These are phyloP conservation scores for Halcyon malimbica DNA, from an alignment of 2,113 vertebrate genomes.

Conservation along the genomic window DNA sequence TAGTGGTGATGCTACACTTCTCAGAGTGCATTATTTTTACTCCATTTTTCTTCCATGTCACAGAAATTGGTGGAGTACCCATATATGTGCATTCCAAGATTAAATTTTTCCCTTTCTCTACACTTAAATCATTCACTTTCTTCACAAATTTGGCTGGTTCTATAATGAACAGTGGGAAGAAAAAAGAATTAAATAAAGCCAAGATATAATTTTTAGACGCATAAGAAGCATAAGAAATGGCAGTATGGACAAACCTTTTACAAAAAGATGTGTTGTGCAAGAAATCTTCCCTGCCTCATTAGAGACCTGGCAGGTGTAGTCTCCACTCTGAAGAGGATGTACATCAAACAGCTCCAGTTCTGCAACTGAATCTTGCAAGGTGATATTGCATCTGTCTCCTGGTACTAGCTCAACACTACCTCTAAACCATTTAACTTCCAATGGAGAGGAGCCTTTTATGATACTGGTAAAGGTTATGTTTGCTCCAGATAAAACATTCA, in stretches of 20 bases:
- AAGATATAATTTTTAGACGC: background rate
- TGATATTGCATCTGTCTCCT: constrained; percentile 83
- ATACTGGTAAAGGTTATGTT: constrained; percentile 86
- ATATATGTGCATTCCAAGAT: constrained; percentile 87
- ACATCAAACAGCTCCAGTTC: constrained; percentile 87
- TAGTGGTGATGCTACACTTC: constrained; percentile 90
- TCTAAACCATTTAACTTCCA: constrained; percentile 94
- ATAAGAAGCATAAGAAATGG: background rate
- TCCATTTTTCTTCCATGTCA: constrained; percentile 92
- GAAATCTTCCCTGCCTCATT: constrained; percentile 93
- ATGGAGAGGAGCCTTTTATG: constrained; percentile 87
- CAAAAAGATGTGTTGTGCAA: constrained; percentile 85
- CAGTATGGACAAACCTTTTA: constrained; percentile 88
- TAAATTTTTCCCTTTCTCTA: constrained; percentile 88
- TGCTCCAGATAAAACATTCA: constrained; percentile 88
- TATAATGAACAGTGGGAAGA: constrained; percentile 54
- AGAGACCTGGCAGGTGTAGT: constrained; percentile 92
- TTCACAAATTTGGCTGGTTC: constrained; percentile 94
- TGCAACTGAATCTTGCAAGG: constrained; percentile 84
- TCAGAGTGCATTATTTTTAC: constrained; percentile 85
- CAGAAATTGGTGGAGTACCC: constrained; percentile 90
- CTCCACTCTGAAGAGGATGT: constrained; percentile 83
- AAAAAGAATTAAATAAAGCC: background rate
- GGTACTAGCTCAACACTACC: constrained; percentile 87
- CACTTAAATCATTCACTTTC: constrained; percentile 85